These are phyloP conservation scores for Apolygus lucorum DNA, from an alignment of 1,140 invertebrate genomes.

Conservation along the genomic window DNA sequence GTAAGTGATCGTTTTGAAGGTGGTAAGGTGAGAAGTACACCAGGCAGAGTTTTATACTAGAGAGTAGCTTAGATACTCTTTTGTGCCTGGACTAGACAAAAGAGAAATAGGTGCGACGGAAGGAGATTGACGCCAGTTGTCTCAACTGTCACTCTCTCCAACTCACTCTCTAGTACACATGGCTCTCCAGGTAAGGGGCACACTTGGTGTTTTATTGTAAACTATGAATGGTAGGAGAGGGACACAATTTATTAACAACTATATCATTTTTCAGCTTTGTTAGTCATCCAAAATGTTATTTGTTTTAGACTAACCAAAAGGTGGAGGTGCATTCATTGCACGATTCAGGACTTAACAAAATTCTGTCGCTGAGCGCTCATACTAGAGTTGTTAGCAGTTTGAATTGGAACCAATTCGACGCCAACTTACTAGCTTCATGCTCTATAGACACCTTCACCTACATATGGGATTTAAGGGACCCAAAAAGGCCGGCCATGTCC, in stretches of 20 bases:
- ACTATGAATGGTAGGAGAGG: not conserved
- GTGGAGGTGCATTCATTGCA: slow-evolving; percentile 74
- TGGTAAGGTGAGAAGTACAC: no score
- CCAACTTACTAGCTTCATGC: slow-evolving; percentile 82
- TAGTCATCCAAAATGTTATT: slow-evolving; percentile 20
- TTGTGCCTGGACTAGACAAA: no score
- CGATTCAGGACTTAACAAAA: slow-evolving; percentile 54
- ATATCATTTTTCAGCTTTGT: slow-evolving; percentile 5
- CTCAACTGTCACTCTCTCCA: no score
- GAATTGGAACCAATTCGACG: slow-evolving; percentile 84
- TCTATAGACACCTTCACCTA: slow-evolving; percentile 90
- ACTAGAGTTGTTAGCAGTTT: slow-evolving; percentile 84
- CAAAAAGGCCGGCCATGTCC: slow-evolving; percentile 66
- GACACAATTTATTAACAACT: not conserved
- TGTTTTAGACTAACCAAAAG: slow-evolving; percentile 65
- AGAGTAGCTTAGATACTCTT: no score
- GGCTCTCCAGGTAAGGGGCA: not conserved
- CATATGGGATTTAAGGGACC: slow-evolving; percentile 85
- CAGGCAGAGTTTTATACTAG: no score
- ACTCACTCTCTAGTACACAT: not conserved
- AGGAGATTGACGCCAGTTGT: no score
- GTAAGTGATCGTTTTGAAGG: no score
- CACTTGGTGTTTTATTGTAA: not conserved
- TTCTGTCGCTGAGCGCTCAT: slow-evolving; percentile 69
- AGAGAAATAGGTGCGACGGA: no score